Conservation (phyloP, 1,140 invertebrate species). For the Cyrtorhinus lividipennis region DNA sequence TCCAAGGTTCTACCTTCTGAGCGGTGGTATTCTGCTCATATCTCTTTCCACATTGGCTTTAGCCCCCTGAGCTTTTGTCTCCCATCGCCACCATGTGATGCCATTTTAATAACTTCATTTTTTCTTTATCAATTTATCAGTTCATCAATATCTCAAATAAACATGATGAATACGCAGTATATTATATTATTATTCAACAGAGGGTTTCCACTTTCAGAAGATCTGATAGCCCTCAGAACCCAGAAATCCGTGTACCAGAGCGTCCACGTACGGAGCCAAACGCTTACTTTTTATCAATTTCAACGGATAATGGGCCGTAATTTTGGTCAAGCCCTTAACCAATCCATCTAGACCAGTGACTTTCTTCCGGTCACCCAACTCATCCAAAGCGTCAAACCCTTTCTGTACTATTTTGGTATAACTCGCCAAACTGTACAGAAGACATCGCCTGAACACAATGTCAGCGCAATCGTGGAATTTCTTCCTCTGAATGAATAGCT, state of each 20-base stretch:
- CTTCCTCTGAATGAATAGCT: neutral
- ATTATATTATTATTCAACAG: too few species aligned
- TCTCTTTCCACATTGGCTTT: too few species aligned
- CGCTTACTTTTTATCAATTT: neutral
- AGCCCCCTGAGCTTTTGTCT: too few species aligned
- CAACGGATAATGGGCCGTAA: neutral
- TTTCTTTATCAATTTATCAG: too few species aligned
- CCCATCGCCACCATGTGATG: too few species aligned
- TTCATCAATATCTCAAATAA: slow-evolving; percentile 6
- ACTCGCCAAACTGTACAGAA: neutral
- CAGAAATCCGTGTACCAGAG: neutral
- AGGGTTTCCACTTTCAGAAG: too few species aligned
- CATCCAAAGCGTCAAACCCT: neutral
- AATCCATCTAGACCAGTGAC: neutral
- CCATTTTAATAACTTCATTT: too few species aligned
- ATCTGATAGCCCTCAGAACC: neutral
- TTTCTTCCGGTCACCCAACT: neutral
- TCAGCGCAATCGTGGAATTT: neutral
- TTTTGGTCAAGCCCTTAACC: neutral
- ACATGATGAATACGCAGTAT: too few species aligned
- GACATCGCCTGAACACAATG: neutral
- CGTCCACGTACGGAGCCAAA: neutral
- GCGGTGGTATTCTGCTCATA: too few species aligned
- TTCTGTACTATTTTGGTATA: neutral
- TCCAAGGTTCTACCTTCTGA: too few species aligned